These are phyloP conservation scores for Leptinotarsa lineolata DNA, from an alignment of 1,140 invertebrate genomes.

Conservation along the genomic window DNA sequence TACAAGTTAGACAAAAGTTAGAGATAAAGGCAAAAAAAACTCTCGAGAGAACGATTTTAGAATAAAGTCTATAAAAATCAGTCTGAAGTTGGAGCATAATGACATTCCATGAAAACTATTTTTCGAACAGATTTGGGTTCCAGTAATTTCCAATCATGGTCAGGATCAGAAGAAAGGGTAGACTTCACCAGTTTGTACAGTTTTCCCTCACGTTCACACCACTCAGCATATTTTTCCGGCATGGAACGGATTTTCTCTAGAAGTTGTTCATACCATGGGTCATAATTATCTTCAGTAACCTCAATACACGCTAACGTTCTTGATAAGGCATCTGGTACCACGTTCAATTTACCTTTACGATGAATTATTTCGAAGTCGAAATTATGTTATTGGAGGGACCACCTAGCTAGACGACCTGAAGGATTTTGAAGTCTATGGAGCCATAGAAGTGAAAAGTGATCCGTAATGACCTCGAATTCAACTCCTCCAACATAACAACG, in stretches of 20 bases:
- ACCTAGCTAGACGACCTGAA: constrained; percentile 55
- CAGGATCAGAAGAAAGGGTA: constrained; percentile 2
- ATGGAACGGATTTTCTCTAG: neutral
- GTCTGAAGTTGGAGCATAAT: constrained; percentile 25
- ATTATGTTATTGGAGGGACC: constrained; percentile 44
- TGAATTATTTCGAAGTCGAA: constrained; percentile 16
- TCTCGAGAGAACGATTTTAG: too few species aligned
- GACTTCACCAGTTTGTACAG: neutral
- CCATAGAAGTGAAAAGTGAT: constrained; percentile 58
- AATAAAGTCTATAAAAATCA: too few species aligned
- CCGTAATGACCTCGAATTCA: constrained; percentile 57
- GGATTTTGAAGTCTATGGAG: constrained; percentile 56
- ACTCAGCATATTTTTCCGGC: neutral
- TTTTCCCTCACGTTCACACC: constrained; percentile 1
- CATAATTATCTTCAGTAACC: neutral
- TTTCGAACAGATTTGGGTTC: constrained; percentile 30
- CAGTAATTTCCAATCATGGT: constrained; percentile 30
- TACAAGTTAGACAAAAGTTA: too few species aligned
- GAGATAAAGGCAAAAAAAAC: too few species aligned
- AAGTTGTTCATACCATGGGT: neutral
- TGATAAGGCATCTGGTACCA: constrained; percentile 23
- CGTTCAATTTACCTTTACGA: constrained; percentile 3
- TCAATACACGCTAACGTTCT: constrained; percentile 3
- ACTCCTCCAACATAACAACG: constrained; percentile 54
- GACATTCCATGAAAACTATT: constrained; percentile 35